Evolutionary conservation across 2,113 vertebrate genomes (phyloP), one percentile per base, ranked within the genome.

Genomic region (Oryzias celebensis): DNA sequence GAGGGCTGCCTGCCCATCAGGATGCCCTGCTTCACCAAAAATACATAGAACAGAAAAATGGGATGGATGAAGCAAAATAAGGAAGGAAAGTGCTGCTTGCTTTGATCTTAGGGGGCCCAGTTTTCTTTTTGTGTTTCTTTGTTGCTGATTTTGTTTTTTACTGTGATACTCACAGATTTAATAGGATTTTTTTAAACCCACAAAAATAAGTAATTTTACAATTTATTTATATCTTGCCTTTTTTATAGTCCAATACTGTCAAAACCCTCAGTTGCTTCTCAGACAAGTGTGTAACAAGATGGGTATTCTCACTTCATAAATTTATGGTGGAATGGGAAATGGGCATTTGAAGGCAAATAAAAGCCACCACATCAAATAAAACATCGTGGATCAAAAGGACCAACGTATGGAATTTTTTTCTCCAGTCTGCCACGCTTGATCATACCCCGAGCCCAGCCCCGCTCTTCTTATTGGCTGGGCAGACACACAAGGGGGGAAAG

Each of bases 301-400:
- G 76, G 53, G 60, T 73, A 86, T 88, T 91, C 87, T 90, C 89
- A 89, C 90, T 87, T 86, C 81, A 80, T 91, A 89, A 85, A 91
- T 82, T 68, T 84, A 78, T 62, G 77, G 61, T 63, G 77, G 84
- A 88, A 87, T 88, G 86, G 84, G 81, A 91, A 91, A 90, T 87
- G 74, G 81, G 61, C 81, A 88, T 88, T 84, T 85, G 77, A 83
- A 82, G 75, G 87, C 82, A 87, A 91, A 85, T 88, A 85, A 89
- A 91, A 90, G 77, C 78, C 78, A 86, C 90, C 91, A 91, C 89
- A 90, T 91, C 80, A 90, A 92, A 88, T 87, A 76, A 86, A 89
- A 91, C 75, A 81, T 78, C 73, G 79, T 31, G 87, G 89, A 91
- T 92, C 89, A 91, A 91, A 91, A 82, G 85, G 84, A 80, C 86